Evolutionary conservation across 1,140 invertebrate genomes (phyloP), one percentile per base, ranked within the genome.

Genomic region (Glossosoma conforme): DNA sequence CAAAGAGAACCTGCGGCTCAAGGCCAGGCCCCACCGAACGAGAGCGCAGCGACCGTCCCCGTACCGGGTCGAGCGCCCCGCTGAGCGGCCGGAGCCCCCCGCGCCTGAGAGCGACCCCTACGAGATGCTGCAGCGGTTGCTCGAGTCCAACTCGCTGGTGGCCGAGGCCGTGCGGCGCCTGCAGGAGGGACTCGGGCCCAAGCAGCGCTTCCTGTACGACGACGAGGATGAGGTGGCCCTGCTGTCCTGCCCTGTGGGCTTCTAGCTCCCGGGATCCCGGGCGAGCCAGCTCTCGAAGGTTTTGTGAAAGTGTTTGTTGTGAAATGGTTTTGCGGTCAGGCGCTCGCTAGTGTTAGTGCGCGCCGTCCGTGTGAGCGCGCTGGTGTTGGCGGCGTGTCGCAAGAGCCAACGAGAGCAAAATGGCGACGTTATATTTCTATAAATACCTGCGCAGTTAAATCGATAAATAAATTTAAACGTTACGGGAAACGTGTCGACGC

Each of bases 151-250:
- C 32, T 79, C 77, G 48, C 69, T 85, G n/a, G 84, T 86, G 25
- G 84, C 82, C 58, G 83, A 85, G 63, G 83, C 84, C 3, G 83
- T 85, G 2, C 75, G 82, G 45, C 73, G 83, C 60, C 64, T 86
- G 10, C 79, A 81, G 58, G 55, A 82, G 56, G 55, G 46, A 1
- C 42, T 57, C 36, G 45, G 49, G 19, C 54, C 54, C 20, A 49
- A 55, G 35, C 48, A 49, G 49, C 49, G 42, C 24, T 57, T 57
- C 49, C 45, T 57, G 14, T 57, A 57, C 49, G 49, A 50, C 45
- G 55, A 53, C 35, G 55, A 58, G 28, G 55, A 58, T 40, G 55
- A 58, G 30, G 48, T 51, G 9, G 25, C 45, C 19, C 55, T 52
- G 28, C 44, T 57, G 14, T 24, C 43, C 42, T 51, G 30, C 21